Base-by-base conservation (phyloP, 2,797 vertebrate genomes). In the Pterois miles region DNA sequence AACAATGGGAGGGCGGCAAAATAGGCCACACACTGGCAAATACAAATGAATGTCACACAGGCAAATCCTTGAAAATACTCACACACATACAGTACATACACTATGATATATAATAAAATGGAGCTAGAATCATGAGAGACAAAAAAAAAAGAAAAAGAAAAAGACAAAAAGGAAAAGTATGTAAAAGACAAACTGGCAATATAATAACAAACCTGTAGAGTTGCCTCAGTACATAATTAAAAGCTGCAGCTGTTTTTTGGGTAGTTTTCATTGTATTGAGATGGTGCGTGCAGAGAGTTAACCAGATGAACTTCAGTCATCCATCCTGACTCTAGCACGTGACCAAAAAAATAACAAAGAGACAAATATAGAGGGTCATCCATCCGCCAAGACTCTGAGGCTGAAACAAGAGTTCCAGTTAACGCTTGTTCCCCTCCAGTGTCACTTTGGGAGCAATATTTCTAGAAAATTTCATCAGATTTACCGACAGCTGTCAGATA, bases 401-500 rank as follows among this genome's bases (percentile, higher is more conserved):
- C 36, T 71, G 25, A 66, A 78, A 76, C 71, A 59, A 33, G 36
- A 69, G 23, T 64, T 81, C 53, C 60, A 62, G 78, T 75, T 72
- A 66, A 46, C 5, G 43, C 50, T 22, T 1, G 25, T 54, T 75
- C 76, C 65, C 76, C 77, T 58, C 23, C 57, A 34, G 72, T 31
- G 71, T 67, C 16, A 20, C 74, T 64, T 63, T 10, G 0, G 57
- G 66, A 88, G 58, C 69, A 43, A 34, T 13, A 74, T 74, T 69
- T 78, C 69, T 1, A 20, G 29, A 52, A 74, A 31, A 36, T 65
- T 38, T 67, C 36, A 71, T 3, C 40, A 53, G 80, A 81, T 65
- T 23, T 36, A 71, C 54, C 5, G 67, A 86, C 62, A 84, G 80
- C 66, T 87, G 75, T 80, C 71, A 76, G 38, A 67, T 36, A 57